Conservation (phyloP, 2,113 vertebrate genomes). For the Atlantisia rogersi region DNA sequence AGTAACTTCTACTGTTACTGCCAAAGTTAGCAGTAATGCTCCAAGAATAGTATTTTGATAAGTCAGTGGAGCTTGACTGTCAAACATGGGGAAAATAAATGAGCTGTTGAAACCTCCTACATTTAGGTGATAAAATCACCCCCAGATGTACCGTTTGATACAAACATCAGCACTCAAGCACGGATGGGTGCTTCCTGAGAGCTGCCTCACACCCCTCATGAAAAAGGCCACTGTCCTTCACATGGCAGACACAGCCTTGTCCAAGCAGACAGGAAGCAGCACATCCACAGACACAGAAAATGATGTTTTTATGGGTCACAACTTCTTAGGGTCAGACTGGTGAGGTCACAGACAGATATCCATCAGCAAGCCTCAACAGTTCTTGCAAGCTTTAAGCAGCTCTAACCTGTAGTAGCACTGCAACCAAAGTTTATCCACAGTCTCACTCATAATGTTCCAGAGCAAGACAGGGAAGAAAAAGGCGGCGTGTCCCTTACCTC, state of each 20-base stretch:
- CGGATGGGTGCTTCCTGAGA: background rate
- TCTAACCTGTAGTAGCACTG: background rate
- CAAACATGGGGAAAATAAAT: background rate
- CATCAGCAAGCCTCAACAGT: background rate
- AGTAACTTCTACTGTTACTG: background rate
- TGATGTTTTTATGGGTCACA: background rate
- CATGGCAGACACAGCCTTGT: background rate
- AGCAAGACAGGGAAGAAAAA: background rate
- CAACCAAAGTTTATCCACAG: background rate
- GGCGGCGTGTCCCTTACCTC: constrained; percentile 69
- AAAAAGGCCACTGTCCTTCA: background rate
- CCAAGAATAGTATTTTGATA: background rate
- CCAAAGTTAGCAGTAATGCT: background rate
- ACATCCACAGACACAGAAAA: accelerated
- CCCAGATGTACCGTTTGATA: background rate
- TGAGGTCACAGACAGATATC: background rate
- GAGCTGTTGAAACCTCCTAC: background rate
- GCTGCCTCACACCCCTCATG: background rate
- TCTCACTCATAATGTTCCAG: background rate
- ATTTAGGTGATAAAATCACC: background rate
- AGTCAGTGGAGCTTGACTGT: background rate
- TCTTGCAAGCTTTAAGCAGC: background rate
- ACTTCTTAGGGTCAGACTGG: background rate
- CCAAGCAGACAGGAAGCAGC: background rate
- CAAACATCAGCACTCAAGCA: background rate